These are phyloP conservation scores for Pollenia griseotomentosa DNA, from an alignment of 2,888 invertebrate genomes.

Conservation along the genomic window DNA sequence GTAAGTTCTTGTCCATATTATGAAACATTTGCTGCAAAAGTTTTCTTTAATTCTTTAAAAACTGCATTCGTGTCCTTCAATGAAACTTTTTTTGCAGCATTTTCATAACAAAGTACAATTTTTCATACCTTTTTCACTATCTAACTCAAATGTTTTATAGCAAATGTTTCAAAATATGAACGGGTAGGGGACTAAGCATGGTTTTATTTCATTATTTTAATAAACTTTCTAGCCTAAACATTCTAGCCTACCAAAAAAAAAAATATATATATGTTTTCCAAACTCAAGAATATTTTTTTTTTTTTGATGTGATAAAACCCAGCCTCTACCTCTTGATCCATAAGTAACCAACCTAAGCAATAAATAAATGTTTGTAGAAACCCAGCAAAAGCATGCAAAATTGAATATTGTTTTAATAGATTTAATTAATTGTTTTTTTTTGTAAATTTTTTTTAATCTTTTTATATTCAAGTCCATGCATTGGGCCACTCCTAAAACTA, in stretches of 20 bases:
- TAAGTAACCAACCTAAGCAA: slow-evolving; percentile 59
- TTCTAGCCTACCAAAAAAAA: neutral
- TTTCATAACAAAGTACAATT: no score
- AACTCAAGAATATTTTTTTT: neutral
- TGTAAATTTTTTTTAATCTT: neutral
- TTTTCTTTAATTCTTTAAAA: no score
- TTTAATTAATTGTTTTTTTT: slow-evolving; percentile 2
- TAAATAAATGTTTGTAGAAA: slow-evolving; percentile 44
- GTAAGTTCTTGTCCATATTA: no score
- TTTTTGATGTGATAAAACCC: slow-evolving; percentile 58
- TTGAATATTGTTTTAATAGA: neutral
- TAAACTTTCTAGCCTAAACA: neutral
- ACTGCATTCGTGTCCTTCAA: no score
- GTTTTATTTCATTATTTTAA: no score
- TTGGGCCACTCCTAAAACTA: slow-evolving; percentile 95
- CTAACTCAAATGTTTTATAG: no score
- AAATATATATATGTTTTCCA: neutral
- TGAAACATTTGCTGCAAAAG: no score
- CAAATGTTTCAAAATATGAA: no score
- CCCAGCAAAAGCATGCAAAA: slow-evolving; percentile 29
- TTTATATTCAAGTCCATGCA: slow-evolving; percentile 90
- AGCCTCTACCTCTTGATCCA: slow-evolving; percentile 73
- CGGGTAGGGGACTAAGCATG: no score
- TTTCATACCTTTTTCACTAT: no score
- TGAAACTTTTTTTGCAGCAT: no score